These are phyloP conservation scores for Porites lobata DNA, from an alignment of 92 coral and sea anemone species.

Conservation along the genomic window DNA sequence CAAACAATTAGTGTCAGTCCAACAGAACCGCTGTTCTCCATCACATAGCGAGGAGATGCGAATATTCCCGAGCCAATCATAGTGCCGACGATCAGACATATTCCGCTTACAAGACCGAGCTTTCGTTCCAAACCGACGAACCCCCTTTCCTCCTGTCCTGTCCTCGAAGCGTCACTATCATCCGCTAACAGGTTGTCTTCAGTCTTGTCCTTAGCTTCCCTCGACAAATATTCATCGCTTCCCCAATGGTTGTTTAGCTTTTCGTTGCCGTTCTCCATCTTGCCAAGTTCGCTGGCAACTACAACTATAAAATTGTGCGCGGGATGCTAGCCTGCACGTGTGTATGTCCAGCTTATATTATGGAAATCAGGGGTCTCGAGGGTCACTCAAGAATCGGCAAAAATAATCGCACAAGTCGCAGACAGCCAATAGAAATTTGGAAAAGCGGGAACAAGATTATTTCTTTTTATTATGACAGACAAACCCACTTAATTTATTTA, in stretches of 20 bases:
- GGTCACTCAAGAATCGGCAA: too few species aligned
- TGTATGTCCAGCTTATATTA: neutral
- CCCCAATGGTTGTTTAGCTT: conserved; percentile 29
- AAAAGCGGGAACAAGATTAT: too few species aligned
- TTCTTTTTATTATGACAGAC: too few species aligned
- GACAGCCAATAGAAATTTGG: too few species aligned
- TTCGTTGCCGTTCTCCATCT: conserved; percentile 17
- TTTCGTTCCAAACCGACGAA: conserved; percentile 82
- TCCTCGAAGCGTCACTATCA: neutral
- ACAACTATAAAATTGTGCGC: neutral
- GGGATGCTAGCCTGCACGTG: neutral
- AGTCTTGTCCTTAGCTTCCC: conserved; percentile 57
- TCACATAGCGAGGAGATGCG: conserved; percentile 96
- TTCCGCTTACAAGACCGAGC: conserved; percentile 92
- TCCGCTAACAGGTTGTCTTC: conserved; percentile 66
- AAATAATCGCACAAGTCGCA: too few species aligned
- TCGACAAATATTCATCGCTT: conserved; percentile 28
- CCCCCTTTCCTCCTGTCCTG: neutral
- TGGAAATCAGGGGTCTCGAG: too few species aligned
- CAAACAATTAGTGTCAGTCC: conserved; percentile 95
- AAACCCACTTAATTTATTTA: too few species aligned
- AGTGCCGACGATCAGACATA: conserved; percentile 92
- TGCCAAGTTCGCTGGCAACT: neutral
- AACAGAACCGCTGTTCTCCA: conserved; percentile 90
- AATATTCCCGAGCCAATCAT: conserved; percentile 98